Conservation (phyloP, 2,113 vertebrate genomes). For the Synchiropus splendidus region DNA sequence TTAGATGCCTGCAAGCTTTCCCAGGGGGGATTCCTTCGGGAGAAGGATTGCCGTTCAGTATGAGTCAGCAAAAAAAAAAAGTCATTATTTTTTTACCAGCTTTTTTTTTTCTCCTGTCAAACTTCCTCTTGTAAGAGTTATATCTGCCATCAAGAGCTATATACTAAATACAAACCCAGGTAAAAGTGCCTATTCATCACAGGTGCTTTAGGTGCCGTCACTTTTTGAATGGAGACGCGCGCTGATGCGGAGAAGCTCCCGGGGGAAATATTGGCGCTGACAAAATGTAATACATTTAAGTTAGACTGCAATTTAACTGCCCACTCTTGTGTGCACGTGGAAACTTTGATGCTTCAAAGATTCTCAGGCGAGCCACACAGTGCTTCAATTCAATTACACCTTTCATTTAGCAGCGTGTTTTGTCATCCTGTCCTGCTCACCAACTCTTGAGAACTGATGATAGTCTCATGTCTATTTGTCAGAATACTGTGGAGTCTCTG, state of each 20-base stretch:
- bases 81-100: neutral
- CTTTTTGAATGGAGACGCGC: constrained; percentile 28
- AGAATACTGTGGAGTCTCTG: too few species aligned
- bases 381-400: too few species aligned
- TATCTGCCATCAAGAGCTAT: constrained; percentile 38
- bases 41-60: constrained; percentile 16
- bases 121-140: constrained; percentile 32
- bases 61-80: constrained; percentile 43
- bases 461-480: too few species aligned
- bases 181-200: constrained; percentile 44
- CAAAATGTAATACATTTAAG: constrained; percentile 13
- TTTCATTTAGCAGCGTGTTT: too few species aligned
- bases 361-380: too few species aligned
- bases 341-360: neutral
- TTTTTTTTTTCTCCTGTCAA: constrained; percentile 32
- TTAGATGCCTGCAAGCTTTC: constrained; percentile 21
- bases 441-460: too few species aligned
- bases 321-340: constrained; percentile 1
- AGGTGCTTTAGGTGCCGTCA: constrained; percentile 38
- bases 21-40: constrained; percentile 30
- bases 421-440: too few species aligned
- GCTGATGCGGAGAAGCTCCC: constrained; percentile 15
- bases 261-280: neutral
- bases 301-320: constrained; percentile 18
- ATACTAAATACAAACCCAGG: constrained; percentile 39